phyloP scores from a whole-genome alignment of 2,888 invertebrate genomes.

The Conops quadrifasciatus region DNA sequence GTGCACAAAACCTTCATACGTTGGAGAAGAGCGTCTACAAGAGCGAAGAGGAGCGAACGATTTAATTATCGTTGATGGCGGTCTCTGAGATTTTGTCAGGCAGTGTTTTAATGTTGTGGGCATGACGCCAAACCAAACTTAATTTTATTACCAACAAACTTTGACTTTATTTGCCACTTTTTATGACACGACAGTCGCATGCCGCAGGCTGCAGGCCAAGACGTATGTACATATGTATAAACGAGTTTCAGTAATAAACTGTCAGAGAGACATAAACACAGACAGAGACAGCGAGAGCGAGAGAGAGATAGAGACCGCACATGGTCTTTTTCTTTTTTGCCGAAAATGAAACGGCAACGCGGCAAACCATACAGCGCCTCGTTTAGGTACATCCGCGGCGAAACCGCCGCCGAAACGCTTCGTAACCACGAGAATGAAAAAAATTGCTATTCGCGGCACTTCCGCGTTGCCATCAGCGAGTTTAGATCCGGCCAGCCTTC shows the following conservation, averaged over 20 bases:
- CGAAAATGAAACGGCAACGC: neutral
- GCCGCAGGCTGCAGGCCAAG: conserved; percentile 24
- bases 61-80: too few species aligned
- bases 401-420: too few species aligned
- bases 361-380: too few species aligned
- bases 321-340: neutral
- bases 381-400: too few species aligned
- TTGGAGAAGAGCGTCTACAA: too few species aligned
- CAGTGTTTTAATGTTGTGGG: neutral
- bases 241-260: too few species aligned
- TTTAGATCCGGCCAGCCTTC: neutral
- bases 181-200: conserved; percentile 29
- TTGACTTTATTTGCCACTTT: conserved; percentile 25
- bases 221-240: neutral
- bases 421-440: neutral
- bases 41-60: too few species aligned
- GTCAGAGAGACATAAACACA: neutral
- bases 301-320: neutral
- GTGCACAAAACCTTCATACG: too few species aligned
- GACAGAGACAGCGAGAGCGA: conserved; percentile 2
- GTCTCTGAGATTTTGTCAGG: too few species aligned
- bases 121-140: conserved; percentile 6
- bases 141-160: conserved; percentile 3
- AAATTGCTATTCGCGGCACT: neutral
- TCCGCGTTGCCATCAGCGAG: neutral